Evolutionary conservation across 2,888 invertebrate species (phyloP).

Genomic region (Cheilosia pagana): DNA sequence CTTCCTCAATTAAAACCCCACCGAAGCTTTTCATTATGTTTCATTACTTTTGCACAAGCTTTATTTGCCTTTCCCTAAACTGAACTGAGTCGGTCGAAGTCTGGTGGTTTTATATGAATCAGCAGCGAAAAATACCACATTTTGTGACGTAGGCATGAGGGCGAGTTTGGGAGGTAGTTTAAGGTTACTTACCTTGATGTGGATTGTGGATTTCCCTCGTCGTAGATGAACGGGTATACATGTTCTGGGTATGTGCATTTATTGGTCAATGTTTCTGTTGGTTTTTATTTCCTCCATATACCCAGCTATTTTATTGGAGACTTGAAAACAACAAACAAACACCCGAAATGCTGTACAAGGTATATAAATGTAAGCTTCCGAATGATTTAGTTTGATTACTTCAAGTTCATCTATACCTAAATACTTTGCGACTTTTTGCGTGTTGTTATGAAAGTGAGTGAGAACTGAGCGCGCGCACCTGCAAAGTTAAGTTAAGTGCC

Average conservation of each 20-base stretch:
- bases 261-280: conserved; percentile 40
- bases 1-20: too few species aligned
- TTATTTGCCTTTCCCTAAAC: neutral
- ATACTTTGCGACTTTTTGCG: neutral
- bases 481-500: too few species aligned
- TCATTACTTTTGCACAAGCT: conserved; percentile 1
- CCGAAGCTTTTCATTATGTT: neutral
- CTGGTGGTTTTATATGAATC: conserved; percentile 20
- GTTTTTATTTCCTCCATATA: too few species aligned
- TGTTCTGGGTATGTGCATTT: conserved; percentile 24
- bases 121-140: conserved; percentile 15
- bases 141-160: conserved; percentile 39
- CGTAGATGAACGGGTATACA: conserved; percentile 24
- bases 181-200: conserved; percentile 24
- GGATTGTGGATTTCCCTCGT: conserved; percentile 48
- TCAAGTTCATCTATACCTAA: neutral
- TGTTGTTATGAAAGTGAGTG: too few species aligned
- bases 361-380: neutral
- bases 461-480: too few species aligned
- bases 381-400: neutral
- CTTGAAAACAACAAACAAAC: too few species aligned
- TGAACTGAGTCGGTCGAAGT: neutral
- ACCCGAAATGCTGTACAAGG: too few species aligned
- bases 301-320: neutral
- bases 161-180: neutral